Evolutionary conservation across 2,888 invertebrate species (phyloP).

Genomic region (Girardia tigrina): DNA sequence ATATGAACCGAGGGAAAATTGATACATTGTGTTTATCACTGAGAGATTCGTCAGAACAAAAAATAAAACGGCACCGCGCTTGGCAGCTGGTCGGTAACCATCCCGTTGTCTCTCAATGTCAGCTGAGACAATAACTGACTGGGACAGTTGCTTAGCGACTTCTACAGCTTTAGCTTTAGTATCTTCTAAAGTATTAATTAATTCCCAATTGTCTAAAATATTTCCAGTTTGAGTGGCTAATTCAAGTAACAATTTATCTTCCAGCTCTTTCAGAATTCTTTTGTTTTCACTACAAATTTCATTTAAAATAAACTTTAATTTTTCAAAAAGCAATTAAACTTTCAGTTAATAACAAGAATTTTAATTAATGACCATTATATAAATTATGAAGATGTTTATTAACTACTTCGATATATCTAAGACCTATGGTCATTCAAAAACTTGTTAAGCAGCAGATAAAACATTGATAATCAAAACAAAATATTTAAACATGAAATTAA

Average conservation of each 20-base stretch:
- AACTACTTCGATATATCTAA: too few species aligned
- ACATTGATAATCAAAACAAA: too few species aligned
- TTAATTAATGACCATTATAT: too few species aligned
- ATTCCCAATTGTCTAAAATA: slow-evolving; percentile 37
- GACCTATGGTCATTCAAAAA: too few species aligned
- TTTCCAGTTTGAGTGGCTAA: slow-evolving; percentile 38
- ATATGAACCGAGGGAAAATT: slow-evolving; percentile 36
- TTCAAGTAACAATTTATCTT: slow-evolving; percentile 37
- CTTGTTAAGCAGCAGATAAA: too few species aligned
- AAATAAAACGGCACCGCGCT: slow-evolving; percentile 37
- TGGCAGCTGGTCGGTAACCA: slow-evolving; percentile 37
- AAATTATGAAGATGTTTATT: too few species aligned
- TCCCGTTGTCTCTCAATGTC: slow-evolving; percentile 37
- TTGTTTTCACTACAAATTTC: slow-evolving; percentile 37
- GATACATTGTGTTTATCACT: slow-evolving; percentile 37
- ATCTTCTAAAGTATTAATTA: slow-evolving; percentile 37
- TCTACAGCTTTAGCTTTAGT: slow-evolving; percentile 36
- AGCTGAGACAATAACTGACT: slow-evolving; percentile 31
- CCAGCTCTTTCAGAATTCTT: slow-evolving; percentile 37
- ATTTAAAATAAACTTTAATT: background rate
- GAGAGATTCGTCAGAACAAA: slow-evolving; percentile 37
- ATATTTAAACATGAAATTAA: too few species aligned
- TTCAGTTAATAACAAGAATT: too few species aligned
- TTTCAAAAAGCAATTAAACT: too few species aligned
- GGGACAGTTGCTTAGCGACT: slow-evolving; percentile 36